A percentile compares a stretch with the other conserved stretches of the same genome.
Conservation (phyloP, 2,797 vertebrate genomes). For the Diplodus puntazzo region DNA sequence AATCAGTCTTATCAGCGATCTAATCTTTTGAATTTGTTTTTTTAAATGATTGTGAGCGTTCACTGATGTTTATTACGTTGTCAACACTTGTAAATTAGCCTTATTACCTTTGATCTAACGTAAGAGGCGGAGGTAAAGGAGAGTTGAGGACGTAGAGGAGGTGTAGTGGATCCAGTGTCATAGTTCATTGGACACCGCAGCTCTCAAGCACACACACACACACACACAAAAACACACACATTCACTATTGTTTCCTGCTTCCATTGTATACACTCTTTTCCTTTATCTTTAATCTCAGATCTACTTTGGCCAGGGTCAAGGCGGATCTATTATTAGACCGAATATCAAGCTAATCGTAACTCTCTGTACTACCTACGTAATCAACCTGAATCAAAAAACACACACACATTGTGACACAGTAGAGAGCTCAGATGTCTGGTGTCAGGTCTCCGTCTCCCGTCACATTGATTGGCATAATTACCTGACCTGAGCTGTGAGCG, state of each 20-base stretch:
- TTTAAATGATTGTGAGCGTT: neutral
- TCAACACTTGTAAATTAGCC: neutral
- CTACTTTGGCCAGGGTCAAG: neutral
- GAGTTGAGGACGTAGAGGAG: constrained; percentile 11
- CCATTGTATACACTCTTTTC: neutral
- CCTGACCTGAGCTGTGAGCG: constrained; percentile 51
- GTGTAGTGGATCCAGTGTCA: constrained; percentile 59
- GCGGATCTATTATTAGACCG: neutral
- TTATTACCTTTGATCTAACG: constrained; percentile 12
- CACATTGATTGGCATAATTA: constrained; percentile 69
- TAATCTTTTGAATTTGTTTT: neutral
- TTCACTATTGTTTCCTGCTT: neutral
- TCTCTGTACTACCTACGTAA: neutral
- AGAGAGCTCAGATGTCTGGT: constrained; percentile 76
- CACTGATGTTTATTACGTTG: neutral
- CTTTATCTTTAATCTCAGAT: neutral
- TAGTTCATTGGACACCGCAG: constrained; percentile 57
- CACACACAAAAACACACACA: neutral
- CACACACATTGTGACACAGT: constrained; percentile 28
- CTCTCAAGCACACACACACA: constrained; percentile 11
- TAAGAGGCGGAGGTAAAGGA: constrained; percentile 4
- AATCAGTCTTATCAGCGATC: neutral
- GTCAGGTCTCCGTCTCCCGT: constrained; percentile 66
- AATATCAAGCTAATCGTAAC: constrained; percentile 26
- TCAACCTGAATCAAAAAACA: constrained; percentile 34